Base-by-base conservation (phyloP, 1,140 invertebrate genomes). In the Danaus melanippus region DNA sequence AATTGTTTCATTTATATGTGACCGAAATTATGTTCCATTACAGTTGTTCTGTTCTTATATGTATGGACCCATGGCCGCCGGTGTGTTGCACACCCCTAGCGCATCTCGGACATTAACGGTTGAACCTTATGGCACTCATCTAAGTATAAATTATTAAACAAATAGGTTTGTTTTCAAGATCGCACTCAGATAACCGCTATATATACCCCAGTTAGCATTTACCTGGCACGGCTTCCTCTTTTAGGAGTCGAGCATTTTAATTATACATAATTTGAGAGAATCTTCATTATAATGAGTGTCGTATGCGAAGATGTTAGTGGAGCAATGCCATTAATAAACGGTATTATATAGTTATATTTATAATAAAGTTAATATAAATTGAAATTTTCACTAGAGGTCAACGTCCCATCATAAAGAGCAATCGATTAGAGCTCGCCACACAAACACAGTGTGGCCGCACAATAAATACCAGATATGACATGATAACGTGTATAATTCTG, bases 131-230 rank as follows among this genome's bases (percentile, higher is more conserved):
- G 64, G 56, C 55, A 40, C 54, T 40, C 55, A 21, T 47, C 42
- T 41, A 53, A 50, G 50, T 56, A 70, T 79, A 79, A 77, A 79
- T 71, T 73, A 65, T 52, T 53, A 55, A 64, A 67, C 71, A 73
- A 73, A 78, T 78, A 57, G 60, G 64, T 71, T 66, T 78, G 75
- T 80, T 76, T 78, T 64, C 60, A 52, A 60, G 71, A 73, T 73
- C 69, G 43, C 58, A 12, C 17, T 42, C 45, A 45, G 54, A 79
- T 74, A 74, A 68, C 21, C 2, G 53, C 47, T 62, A 69, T 66
- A 71, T 74, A 71, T 74, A 75, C 64, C 60, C 69, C 64, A 66
- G 68, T 71, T 70, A 74, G 69, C 61, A 68, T 74, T 66, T 56
- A 40, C 53, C 59, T 56, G 57, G 32, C 46, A 50, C 53, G 39